Conservation (phyloP, 2,888 invertebrate species). For the Steinernema scapterisci region DNA sequence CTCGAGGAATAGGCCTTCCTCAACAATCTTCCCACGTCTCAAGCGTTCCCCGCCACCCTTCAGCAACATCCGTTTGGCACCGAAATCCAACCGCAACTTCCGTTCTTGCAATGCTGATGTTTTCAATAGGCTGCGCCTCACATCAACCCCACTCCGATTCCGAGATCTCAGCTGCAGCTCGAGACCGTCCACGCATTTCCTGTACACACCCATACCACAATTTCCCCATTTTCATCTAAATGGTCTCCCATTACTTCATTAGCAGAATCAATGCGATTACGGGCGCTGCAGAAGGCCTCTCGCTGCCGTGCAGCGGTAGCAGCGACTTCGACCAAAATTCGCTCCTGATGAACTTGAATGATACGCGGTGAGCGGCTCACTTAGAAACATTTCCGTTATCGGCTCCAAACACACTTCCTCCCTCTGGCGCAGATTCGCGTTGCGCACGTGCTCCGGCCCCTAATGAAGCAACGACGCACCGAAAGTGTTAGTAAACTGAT, state of each 20-base stretch:
- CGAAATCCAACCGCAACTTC: too few species aligned
- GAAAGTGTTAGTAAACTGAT: constrained; percentile 9
- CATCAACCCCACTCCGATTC: too few species aligned
- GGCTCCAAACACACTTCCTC: constrained; percentile 3
- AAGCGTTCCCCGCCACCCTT: too few species aligned
- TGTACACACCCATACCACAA: too few species aligned
- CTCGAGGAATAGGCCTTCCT: too few species aligned
- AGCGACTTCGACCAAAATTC: background rate
- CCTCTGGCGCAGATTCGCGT: background rate
- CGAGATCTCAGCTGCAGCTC: too few species aligned
- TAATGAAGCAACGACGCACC: constrained; percentile 23
- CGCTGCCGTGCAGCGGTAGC: background rate
- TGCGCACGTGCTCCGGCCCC: background rate
- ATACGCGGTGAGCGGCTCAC: constrained; percentile 11
- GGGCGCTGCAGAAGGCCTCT: background rate
- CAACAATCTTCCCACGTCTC: too few species aligned
- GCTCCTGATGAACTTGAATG: background rate
- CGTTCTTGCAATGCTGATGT: too few species aligned
- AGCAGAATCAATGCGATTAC: constrained; percentile 5
- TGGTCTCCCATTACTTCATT: background rate
- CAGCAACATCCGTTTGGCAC: too few species aligned
- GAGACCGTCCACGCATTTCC: too few species aligned
- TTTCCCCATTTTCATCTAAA: background rate
- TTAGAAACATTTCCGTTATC: constrained; percentile 33
- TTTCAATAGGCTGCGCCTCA: too few species aligned